Evolutionary conservation across 2,888 invertebrate species (phyloP), one percentile per base, ranked within the genome.

Genomic region (Sesia apiformis): DNA sequence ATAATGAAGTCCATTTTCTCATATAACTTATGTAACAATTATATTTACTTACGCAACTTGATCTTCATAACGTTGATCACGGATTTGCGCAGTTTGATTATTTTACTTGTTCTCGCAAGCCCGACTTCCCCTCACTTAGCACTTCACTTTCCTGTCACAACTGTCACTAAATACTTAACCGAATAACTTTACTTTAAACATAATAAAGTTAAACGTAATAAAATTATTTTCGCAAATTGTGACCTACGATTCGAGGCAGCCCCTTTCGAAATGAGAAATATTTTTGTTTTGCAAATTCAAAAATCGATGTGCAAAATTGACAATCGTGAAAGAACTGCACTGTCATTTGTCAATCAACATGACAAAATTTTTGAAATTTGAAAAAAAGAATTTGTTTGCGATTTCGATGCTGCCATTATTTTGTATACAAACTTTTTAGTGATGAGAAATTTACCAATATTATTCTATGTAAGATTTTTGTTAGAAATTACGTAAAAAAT

Each of bases 61-160:
- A 89, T 89, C 81, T 89, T 89, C 89, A 89, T 89, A 70, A 89
- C 88, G 81, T 85, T 87, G 67, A 89, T 89, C 77, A 88, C 86
- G 63, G 89, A 88, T 69, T 76, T 88, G 66, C 81, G 81, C 81
- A 84, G 84, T 81, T 82, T 88, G 86, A 72, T 77, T 76, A 78
- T 4, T 46, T 46, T 46, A 51, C 72, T 80, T 79, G 5, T 71
- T 65, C 23, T 23, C 23, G 1, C 23, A 23, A 23, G 23, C 23
- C 23, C 23, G 23, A 23, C 23, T 23, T 23, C 49, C 53, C 52
- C 54, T 40, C 75, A 70, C 64, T 63, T 63, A 64, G 70, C 70
- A 72, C 73, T 72, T 72, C 70, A 71, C 70, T 40, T 53, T 56
- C 52, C 54, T 54, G 54, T 54, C 54, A 54, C 49, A 56, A 51